Evolutionary conservation across 2,113 vertebrate species (phyloP).

Genomic region (Merops nubicus): DNA sequence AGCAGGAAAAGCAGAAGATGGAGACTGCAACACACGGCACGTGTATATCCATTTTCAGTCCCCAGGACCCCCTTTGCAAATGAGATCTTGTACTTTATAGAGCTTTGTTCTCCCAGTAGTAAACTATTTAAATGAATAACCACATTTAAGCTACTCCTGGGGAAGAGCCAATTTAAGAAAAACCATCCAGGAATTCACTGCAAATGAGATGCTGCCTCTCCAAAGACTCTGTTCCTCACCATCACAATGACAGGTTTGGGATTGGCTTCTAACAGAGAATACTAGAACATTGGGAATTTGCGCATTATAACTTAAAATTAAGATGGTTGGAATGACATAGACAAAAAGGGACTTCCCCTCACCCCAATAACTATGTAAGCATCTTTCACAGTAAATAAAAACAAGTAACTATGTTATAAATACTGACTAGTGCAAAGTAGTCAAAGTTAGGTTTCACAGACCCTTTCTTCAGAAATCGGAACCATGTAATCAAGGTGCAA

Average conservation of each 20-base stretch:
- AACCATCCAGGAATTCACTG: constrained; percentile 68
- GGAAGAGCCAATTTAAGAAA: constrained; percentile 71
- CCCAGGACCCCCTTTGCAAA: constrained; percentile 44
- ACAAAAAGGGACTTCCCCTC: background rate
- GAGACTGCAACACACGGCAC: constrained; percentile 35
- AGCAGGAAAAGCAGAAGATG: constrained; percentile 41
- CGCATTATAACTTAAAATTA: background rate
- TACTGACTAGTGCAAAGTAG: background rate
- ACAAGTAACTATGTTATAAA: background rate
- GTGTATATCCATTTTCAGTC: constrained; percentile 13
- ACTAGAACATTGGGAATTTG: background rate
- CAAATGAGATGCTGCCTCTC: constrained; percentile 69
- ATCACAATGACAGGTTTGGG: background rate
- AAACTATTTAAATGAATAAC: constrained; percentile 72
- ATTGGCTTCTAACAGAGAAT: background rate
- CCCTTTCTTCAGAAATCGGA: background rate
- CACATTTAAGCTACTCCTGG: constrained; percentile 65
- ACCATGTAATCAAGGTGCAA: background rate
- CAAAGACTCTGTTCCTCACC: constrained; percentile 15
- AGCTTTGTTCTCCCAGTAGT: constrained; percentile 46
- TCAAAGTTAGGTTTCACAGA: background rate
- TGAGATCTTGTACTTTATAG: constrained; percentile 46
- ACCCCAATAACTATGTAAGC: too few species aligned
- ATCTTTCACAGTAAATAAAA: background rate
- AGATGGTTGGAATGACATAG: background rate